Base-by-base conservation (phyloP, 2,113 vertebrate genomes). In the Stigmatopora nigra region DNA sequence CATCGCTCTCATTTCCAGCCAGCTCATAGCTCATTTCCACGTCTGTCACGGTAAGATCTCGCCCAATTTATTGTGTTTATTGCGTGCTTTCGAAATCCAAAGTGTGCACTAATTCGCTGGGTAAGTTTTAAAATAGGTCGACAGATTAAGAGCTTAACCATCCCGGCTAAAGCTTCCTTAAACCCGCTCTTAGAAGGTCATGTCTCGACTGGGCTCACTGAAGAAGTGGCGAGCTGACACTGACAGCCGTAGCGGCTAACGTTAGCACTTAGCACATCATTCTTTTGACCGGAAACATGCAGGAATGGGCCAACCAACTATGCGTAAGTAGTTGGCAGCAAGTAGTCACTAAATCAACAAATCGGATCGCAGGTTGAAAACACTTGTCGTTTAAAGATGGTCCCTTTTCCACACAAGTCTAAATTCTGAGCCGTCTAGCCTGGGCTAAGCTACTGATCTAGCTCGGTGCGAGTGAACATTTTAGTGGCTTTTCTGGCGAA, bases 301-400 rank as follows among this genome's bases (percentile, higher is more conserved):
- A 89, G 75, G 90, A 91, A 74, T 91, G 89, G 89, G 89, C 89
- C 44, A 91, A 87, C 73, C 88, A 91, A 7, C 68, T 91, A 74
- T 90, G 88, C 77, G 90, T 91, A 83, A 91, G 90, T 91, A 78
- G 61, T 41, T 2, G 6, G 14, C n/a, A 1, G 36, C 36, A 14
- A 6, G 3, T 12, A 12, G 36, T 20, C 6, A 44, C n/a, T 61
- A 61, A 44, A 15, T 2, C 13, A 46, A 6, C 11, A 46, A 61
- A n/a, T 11, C 3, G 19, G 41, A 44, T 12, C n/a, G 15, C 12
- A 4, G 2, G 59, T 25, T 31, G 38, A 16, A 19, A 1, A 7
- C 13, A 61, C 47, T 64, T 71, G 41, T 51, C 45, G 12, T 36
- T 64, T 14, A 17, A 61, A 61, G 20, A 3, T 13, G 5, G 44